A percentile compares a stretch with the other conserved stretches of the same genome.
These are phyloP conservation scores for Triops longicaudatus DNA, from an alignment of 1,140 invertebrate genomes.

Conservation along the genomic window DNA sequence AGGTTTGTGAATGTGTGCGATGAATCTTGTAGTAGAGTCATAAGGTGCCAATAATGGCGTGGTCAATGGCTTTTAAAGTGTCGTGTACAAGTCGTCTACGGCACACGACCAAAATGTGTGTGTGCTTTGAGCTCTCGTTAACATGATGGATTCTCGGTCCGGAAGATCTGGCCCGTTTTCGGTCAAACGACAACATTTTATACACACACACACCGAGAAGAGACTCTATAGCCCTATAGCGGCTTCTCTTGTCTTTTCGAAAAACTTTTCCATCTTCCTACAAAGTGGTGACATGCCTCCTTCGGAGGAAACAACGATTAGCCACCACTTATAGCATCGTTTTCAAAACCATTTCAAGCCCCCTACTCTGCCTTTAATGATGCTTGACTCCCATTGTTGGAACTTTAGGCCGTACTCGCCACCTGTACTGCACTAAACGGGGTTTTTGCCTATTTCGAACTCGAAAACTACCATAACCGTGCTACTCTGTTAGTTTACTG, in stretches of 20 bases:
- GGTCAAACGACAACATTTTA: neutral
- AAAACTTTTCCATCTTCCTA: constrained; percentile 3
- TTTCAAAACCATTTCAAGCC: constrained; percentile 11
- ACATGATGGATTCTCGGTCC: neutral
- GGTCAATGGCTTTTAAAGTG: constrained; percentile 12
- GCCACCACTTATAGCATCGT: constrained; percentile 11
- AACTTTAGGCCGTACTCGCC: neutral
- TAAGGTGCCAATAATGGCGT: constrained; percentile 3
- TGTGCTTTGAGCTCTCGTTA: neutral
- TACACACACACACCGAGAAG: neutral
- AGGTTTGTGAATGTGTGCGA: neutral
- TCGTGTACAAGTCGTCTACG: neutral
- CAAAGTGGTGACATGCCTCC: constrained; percentile 10
- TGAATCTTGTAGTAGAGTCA: neutral
- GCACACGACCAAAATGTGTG: constrained; percentile 9
- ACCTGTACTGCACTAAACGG: neutral
- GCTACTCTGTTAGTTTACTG: no score
- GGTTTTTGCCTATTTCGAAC: no score
- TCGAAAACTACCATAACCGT: no score
- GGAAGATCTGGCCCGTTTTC: neutral
- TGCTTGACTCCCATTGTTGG: neutral
- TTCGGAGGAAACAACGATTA: neutral
- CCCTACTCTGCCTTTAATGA: neutral
- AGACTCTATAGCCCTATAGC: neutral
- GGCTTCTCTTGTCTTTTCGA: neutral